Evolutionary conservation across 2,113 vertebrate species (phyloP).

Genomic region (Rafetus swinhoei): DNA sequence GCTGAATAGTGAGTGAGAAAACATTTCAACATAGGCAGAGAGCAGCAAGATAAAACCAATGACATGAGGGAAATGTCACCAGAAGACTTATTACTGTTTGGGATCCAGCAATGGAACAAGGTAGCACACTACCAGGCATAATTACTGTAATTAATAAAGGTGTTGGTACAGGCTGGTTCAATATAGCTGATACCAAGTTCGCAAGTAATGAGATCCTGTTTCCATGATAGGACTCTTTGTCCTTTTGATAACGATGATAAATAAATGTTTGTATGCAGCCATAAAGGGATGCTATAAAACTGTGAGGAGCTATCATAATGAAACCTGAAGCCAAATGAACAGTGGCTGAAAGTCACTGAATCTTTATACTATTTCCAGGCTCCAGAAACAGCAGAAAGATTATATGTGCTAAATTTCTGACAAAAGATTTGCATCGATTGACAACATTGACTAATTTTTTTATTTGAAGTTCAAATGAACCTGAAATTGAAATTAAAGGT

Average conservation of each 20-base stretch:
- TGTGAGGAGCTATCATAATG: not conserved
- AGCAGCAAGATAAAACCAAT: not conserved
- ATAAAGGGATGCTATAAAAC: not conserved
- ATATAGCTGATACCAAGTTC: not conserved
- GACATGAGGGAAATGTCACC: not conserved
- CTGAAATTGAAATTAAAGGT: conserved; percentile 15
- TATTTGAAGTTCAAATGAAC: conserved; percentile 18
- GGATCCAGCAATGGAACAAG: not conserved
- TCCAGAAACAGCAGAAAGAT: not conserved
- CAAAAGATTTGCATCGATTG: not conserved
- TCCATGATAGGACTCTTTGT: not conserved
- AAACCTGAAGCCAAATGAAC: not conserved
- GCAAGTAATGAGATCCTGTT: not conserved
- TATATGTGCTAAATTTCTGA: not conserved
- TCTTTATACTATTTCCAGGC: not conserved
- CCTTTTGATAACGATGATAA: not conserved
- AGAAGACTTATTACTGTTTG: not conserved
- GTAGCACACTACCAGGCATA: not conserved
- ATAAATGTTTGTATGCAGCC: not conserved
- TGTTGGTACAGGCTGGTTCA: not conserved
- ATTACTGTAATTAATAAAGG: not conserved
- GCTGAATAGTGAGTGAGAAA: not conserved
- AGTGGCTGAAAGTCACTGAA: not conserved
- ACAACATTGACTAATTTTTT: not conserved
- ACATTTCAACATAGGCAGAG: not conserved